phyloP scores from a whole-genome alignment of 2,113 vertebrate species.

The Cyphomyrus discorhynchus region DNA sequence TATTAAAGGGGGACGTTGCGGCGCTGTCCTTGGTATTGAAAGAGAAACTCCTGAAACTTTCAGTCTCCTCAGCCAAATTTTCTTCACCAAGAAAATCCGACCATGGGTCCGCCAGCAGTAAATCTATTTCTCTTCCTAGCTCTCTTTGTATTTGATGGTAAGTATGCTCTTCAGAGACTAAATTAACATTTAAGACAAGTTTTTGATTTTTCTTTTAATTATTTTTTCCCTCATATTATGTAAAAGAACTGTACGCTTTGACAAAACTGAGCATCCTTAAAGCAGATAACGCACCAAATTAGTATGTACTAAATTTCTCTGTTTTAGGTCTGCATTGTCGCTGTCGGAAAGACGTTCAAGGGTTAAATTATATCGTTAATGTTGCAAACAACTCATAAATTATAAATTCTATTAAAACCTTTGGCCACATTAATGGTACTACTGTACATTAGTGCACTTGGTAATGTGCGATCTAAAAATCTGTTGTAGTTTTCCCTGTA shows the following conservation, averaged over 20 bases:
- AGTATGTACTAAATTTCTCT: background rate
- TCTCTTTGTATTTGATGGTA: constrained; percentile 50
- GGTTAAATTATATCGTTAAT: background rate
- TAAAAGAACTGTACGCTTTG: background rate
- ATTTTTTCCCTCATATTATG: background rate
- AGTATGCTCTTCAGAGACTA: constrained; percentile 34
- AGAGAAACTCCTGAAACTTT: background rate
- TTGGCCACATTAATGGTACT: background rate
- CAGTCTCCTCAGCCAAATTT: background rate
- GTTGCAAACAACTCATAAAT: background rate
- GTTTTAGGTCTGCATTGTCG: background rate
- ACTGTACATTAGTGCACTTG: constrained; percentile 3
- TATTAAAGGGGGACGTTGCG: background rate
- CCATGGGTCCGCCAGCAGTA: constrained; percentile 47
- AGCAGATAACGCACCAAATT: background rate
- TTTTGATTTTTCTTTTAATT: background rate
- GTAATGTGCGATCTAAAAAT: background rate
- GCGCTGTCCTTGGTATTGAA: constrained; percentile 59
- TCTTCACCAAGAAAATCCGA: constrained; percentile 27
- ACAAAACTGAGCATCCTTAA: background rate
- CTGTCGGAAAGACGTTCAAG: background rate
- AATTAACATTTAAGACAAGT: background rate
- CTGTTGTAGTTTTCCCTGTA: background rate
- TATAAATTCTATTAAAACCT: background rate
- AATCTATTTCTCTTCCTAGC: constrained; percentile 39